phyloP scores from a whole-genome alignment of 2,113 vertebrate species.

The Lepidothrix coronata region DNA sequence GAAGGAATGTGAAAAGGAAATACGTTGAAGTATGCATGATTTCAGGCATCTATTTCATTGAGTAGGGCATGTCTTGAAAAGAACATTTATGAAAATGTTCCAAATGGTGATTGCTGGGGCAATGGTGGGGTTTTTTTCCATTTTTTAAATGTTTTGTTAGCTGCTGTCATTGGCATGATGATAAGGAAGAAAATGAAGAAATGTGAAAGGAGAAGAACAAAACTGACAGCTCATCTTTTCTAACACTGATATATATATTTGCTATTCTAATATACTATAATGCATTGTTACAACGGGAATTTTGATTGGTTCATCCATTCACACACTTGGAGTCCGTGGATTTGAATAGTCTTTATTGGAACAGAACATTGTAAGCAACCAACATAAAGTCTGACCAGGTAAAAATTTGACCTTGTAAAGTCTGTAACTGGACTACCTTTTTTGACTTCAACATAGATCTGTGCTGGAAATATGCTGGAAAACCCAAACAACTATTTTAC shows the following conservation, averaged over 20 bases:
- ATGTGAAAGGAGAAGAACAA: constrained; percentile 3
- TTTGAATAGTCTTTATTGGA: neutral
- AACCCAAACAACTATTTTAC: neutral
- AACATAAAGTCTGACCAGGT: neutral
- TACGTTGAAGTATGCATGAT: constrained; percentile 1
- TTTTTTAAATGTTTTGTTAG: neutral
- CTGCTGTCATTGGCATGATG: neutral
- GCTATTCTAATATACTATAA: neutral
- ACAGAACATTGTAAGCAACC: neutral
- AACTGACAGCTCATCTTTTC: neutral
- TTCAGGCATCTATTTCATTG: constrained; percentile 38
- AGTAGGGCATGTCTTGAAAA: constrained; percentile 33
- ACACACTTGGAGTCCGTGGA: neutral
- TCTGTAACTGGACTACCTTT: neutral
- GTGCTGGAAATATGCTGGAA: neutral
- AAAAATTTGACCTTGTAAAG: neutral
- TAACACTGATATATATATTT: neutral
- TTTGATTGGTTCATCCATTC: neutral
- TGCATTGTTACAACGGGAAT: neutral
- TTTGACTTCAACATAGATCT: neutral
- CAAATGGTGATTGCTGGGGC: constrained; percentile 34
- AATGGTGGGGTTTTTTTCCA: fast-evolving
- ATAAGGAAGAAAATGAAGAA: neutral
- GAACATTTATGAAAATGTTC: constrained; percentile 48
- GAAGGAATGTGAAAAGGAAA: constrained; percentile 56